Evolutionary conservation across 1,140 invertebrate species (phyloP).

Genomic region (Eulimnadia texana): DNA sequence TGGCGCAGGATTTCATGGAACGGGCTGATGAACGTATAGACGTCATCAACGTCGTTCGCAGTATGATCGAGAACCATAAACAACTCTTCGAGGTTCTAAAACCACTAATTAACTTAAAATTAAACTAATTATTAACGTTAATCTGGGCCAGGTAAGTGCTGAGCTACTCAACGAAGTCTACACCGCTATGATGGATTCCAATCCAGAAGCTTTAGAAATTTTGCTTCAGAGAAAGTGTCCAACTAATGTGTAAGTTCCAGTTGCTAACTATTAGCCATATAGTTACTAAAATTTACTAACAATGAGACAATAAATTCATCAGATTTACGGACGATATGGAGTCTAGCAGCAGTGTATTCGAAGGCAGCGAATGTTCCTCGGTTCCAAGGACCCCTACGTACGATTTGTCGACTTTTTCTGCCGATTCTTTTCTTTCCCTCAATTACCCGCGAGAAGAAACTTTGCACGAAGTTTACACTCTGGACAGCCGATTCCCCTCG

Average conservation of each 20-base stretch:
- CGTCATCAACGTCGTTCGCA: constrained; percentile 72
- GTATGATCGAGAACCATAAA: constrained; percentile 61
- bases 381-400: constrained; percentile 16
- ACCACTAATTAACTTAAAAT: neutral
- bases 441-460: constrained; percentile 38
- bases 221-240: constrained; percentile 37
- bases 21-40: constrained; percentile 65
- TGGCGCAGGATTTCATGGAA: constrained; percentile 36
- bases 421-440: neutral
- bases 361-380: constrained; percentile 26
- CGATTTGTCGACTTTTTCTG: neutral
- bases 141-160: constrained; percentile 26
- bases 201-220: constrained; percentile 59
- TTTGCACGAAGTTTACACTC: constrained; percentile 50
- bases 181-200: constrained; percentile 61
- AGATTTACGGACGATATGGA: constrained; percentile 18
- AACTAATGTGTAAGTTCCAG: neutral
- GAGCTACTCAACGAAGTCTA: constrained; percentile 72
- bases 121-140: neutral
- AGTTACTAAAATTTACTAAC: no score
- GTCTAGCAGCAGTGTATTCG: constrained; percentile 27
- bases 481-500: constrained; percentile 34
- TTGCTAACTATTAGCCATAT: neutral
- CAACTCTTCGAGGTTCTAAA: constrained; percentile 47
- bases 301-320: neutral